Percentiles rank a stretch among this genome's conserved stretches.
These are phyloP conservation scores for Coregonus suidteri DNA, from an alignment of 2,797 vertebrate genomes.

Conservation along the genomic window DNA sequence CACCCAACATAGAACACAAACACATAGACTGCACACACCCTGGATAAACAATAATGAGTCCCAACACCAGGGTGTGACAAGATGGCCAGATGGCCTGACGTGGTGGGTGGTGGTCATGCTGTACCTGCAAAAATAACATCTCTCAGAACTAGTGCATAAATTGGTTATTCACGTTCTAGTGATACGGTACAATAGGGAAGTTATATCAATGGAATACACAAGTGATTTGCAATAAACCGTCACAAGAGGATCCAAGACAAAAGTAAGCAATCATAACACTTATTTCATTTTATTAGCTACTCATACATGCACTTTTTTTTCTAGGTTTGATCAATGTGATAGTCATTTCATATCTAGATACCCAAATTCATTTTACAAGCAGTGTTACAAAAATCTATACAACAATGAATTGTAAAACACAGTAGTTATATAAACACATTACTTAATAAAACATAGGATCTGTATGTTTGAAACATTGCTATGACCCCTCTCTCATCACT, in stretches of 20 bases:
- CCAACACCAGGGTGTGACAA: no score
- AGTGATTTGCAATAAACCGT: neutral
- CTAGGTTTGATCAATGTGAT: conserved; percentile 24
- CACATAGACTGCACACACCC: no score
- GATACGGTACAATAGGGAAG: neutral
- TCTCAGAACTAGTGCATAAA: neutral
- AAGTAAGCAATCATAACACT: conserved; percentile 11
- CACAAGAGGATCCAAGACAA: conserved; percentile 13
- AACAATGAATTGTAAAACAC: conserved; percentile 54
- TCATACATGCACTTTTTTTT: conserved; percentile 48
- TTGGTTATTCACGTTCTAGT: neutral
- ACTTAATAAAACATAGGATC: conserved; percentile 4
- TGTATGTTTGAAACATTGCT: neutral
- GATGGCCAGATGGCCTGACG: conserved; percentile 19
- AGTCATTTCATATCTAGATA: conserved; percentile 37
- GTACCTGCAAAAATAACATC: neutral
- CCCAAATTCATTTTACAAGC: conserved; percentile 45
- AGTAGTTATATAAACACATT: conserved; percentile 7
- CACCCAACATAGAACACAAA: no score
- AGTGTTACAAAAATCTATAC: conserved; percentile 58
- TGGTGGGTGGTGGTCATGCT: conserved; percentile 2
- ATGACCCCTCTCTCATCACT: neutral
- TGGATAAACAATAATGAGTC: no score
- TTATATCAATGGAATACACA: no score
- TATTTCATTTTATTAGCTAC: conserved; percentile 42